Base-by-base conservation (phyloP, 1,140 invertebrate species). In the Zophobas morio region DNA sequence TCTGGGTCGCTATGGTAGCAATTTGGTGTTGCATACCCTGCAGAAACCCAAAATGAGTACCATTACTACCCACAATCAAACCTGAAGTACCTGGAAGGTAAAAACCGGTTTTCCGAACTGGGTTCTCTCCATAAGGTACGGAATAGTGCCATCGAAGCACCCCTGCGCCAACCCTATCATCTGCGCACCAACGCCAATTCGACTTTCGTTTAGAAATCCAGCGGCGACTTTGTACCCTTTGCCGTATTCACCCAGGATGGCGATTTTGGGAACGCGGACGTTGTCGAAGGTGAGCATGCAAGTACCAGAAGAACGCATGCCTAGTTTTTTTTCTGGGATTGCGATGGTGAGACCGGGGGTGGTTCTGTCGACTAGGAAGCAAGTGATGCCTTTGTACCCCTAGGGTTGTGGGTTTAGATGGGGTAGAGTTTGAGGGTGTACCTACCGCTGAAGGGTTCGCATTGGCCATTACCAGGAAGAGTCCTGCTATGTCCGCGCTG, bases 151-250 rank as follows among this genome's bases (percentile, higher is more conserved):
- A 87, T 99, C 96, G 80, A 98, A 93, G 82, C 95, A 96, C 0
- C 97, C 98, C 86, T 98, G 95, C 4, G 97, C 94, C 6, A 98
- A 88, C 0, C 98, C 98, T 51, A 99, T 88, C 96, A 99, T 98
- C 88, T 99, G 98, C 35, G 97, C 93, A 5, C 92, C 98, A 81
- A 99, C 99, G 6, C 96, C 98, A 77, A 99, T 96, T 80, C 98
- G 89, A 1, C 98, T 97, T 86, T 98, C 96, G 88, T 99, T 99
- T 6, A 99, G 88, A 87, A 96, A 96, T 78, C 93, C 94, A 33
- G 98, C 98, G 0, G 97, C 96, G 84, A 98, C 98, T 88, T 98
- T 98, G 86, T 99, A 99, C 0, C 97, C 97, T 82, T 95, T 89
- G 0, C 97, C 96, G 84, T 95, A 92, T 87, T 96, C 89, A 35